phyloP scores from a whole-genome alignment of 1,140 invertebrate species.

The Dendroctonus ponderosae region DNA sequence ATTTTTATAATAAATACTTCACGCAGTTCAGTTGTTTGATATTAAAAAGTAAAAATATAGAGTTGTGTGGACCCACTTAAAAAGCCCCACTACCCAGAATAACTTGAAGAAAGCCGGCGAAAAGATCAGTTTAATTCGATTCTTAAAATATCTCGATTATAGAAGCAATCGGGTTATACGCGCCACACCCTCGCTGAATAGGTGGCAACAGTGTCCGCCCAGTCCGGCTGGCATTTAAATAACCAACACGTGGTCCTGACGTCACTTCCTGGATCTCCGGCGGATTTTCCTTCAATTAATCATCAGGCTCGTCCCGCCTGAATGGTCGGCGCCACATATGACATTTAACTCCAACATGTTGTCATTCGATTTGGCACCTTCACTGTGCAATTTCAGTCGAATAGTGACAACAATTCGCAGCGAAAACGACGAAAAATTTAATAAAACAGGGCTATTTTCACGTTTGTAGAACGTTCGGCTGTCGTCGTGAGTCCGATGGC shows the following conservation, averaged over 20 bases:
- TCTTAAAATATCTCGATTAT: background rate
- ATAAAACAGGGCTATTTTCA: no score
- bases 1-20: background rate
- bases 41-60: background rate
- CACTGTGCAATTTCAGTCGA: no score
- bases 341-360: no score
- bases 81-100: background rate
- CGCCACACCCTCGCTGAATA: background rate
- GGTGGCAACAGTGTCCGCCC: background rate
- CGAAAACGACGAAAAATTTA: no score
- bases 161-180: background rate
- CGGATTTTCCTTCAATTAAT: background rate
- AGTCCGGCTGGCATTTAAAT: background rate
- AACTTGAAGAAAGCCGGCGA: background rate
- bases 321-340: no score
- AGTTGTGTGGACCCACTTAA: background rate
- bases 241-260: slow-evolving; percentile 2
- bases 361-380: no score
- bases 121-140: background rate
- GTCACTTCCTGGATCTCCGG: background rate
- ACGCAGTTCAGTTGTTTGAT: background rate
- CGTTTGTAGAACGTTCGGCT: no score
- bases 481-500: no score
- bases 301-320: no score
- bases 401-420: no score